These are phyloP conservation scores for Parambassis ranga DNA, from an alignment of 2,797 vertebrate species.

Conservation along the genomic window DNA sequence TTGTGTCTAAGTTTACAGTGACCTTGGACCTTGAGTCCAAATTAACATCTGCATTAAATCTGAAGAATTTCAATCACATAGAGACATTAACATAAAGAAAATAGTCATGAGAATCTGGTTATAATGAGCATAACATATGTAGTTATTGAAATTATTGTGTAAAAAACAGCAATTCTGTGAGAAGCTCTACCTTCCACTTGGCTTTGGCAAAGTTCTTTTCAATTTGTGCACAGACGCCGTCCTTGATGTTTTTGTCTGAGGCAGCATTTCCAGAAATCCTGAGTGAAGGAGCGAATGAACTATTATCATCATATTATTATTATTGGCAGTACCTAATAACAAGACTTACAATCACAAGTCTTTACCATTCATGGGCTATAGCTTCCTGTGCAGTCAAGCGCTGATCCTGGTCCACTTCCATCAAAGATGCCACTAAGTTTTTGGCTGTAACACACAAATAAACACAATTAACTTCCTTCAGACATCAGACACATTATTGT, in stretches of 20 bases:
- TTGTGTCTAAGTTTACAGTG: too few species aligned
- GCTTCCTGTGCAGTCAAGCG: conserved; percentile 94
- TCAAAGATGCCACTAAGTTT: conserved; percentile 89
- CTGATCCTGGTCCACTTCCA: conserved; percentile 98
- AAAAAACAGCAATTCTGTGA: neutral
- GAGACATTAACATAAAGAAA: too few species aligned
- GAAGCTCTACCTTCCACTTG: conserved; percentile 92
- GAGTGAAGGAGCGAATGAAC: neutral
- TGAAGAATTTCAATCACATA: too few species aligned
- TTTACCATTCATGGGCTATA: conserved; percentile 96
- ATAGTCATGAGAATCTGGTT: too few species aligned
- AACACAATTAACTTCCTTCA: neutral
- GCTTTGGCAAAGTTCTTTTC: conserved; percentile 98
- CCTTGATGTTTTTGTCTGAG: conserved; percentile 98
- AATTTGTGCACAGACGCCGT: conserved; percentile 96
- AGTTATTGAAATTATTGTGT: neutral
- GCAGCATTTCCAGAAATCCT: conserved; percentile 99
- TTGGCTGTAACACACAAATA: conserved; percentile 68
- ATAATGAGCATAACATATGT: neutral
- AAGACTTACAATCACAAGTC: too few species aligned
- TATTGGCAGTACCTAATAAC: neutral
- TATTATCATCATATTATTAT: neutral
- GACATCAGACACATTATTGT: neutral
- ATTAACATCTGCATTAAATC: too few species aligned
- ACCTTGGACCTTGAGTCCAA: too few species aligned